Base-by-base conservation (phyloP, 1,140 invertebrate species). In the Chironomus striatipennis region DNA sequence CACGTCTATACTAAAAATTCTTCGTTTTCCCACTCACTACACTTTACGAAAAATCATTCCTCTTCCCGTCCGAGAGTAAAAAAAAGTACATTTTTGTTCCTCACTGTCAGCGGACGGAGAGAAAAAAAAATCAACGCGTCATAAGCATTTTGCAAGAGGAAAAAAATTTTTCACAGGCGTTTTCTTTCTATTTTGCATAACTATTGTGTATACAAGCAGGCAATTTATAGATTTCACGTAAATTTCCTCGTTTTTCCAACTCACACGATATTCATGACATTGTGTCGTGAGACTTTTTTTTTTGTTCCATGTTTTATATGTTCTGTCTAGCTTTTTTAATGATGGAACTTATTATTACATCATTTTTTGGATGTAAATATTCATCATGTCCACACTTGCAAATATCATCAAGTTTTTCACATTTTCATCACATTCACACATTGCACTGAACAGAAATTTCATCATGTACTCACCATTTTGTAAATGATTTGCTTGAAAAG, bases 401-500 rank as follows among this genome's bases (percentile, higher is more conserved):
- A 15, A 57, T 10, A n/a, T 57, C n/a, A n/a, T 57, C 15, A 5
- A 57, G 12, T 57, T 5, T n/a, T 15, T 57, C 47, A 57, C 8
- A 57, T 47, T 57, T 57, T 12, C 5, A 5, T 57, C 47, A 57
- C 47, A n/a, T 57, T 57, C 47, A 57, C 47, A 57, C 5, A 12
- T 15, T 34, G 24, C 24, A 34, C 4, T 57, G 47, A 57, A 1
- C 12, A n/a, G 9, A 15, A 57, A 17, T 57, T 57, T 18, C 65
- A 70, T 34, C 20, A 18, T 21, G 10, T 70, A 70, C 65, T 70
- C 65, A 70, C 65, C 65, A 70, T 70, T 70, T 70, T 70, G 65
- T 70, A 70, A 70, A 70, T 70, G 65, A 70, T 70, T 70, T 70
- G 65, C 65, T 21, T 70, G 65, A 70, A 70, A 70, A 70, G 65